Evolutionary conservation across 1,140 invertebrate genomes (phyloP).

Genomic region (Lepidotrigona ventralis): DNA sequence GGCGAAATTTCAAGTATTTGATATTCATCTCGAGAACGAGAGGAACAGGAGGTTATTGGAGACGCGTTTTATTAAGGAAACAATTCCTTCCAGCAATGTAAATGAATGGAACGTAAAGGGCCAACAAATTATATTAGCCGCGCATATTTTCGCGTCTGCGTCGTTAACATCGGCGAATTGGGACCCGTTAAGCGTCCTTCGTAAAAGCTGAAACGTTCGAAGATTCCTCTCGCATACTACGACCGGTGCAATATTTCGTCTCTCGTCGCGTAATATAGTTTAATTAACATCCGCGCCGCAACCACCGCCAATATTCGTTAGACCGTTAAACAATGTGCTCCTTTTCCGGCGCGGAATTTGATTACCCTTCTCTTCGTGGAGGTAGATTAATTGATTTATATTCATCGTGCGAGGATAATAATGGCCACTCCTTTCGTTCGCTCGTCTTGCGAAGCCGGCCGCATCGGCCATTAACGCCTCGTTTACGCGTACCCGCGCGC

Average conservation of each 20-base stretch:
- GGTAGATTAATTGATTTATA: constrained; percentile 58
- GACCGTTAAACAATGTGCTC: constrained; percentile 36
- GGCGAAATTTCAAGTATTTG: not conserved
- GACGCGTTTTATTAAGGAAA: not conserved
- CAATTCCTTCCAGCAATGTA: not conserved
- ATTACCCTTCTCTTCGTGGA: constrained; percentile 19
- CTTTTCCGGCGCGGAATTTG: constrained; percentile 16
- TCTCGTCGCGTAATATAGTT: constrained; percentile 25
- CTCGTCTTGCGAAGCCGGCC: constrained; percentile 36
- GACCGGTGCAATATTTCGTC: not conserved
- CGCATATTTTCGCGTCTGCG: constrained; percentile 5
- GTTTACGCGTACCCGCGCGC: constrained; percentile 37
- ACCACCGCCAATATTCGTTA: constrained; percentile 43
- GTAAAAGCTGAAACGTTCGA: not conserved
- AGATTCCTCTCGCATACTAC: not conserved
- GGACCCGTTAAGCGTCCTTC: not conserved
- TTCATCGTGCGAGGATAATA: constrained; percentile 47
- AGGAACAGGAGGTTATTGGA: too few relatives aligned
- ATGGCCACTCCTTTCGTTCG: constrained; percentile 33
- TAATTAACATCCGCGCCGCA: constrained; percentile 40
- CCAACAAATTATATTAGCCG: constrained; percentile 17
- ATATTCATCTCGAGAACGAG: not conserved
- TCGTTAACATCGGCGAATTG: not conserved
- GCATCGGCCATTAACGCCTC: constrained; percentile 53
- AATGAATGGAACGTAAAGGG: not conserved